Evolutionary conservation across 2,888 invertebrate genomes (phyloP).

Genomic region (Scaptomyza cyrtandrae): DNA sequence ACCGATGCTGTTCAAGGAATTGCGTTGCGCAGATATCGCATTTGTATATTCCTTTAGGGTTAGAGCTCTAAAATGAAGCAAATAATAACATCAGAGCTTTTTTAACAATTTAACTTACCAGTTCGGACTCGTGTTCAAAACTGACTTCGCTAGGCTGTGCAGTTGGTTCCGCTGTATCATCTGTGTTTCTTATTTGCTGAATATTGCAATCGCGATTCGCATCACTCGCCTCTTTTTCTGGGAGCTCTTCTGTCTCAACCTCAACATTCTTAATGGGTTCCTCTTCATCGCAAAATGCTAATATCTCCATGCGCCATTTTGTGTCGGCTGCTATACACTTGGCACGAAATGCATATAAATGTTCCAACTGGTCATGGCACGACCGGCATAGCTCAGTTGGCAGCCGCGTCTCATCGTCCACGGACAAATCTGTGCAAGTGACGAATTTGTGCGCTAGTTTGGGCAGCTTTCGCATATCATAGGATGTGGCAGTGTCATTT

Average conservation of each 20-base stretch:
- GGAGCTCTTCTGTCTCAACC: background rate
- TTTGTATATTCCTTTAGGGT: constrained; percentile 33
- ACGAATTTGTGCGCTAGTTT: constrained; percentile 69
- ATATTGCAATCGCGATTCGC: background rate
- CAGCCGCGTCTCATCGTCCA: constrained; percentile 41
- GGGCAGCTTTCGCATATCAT: constrained; percentile 53
- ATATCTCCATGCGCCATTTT: constrained; percentile 56
- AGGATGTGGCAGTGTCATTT: constrained; percentile 18
- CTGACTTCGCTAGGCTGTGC: background rate
- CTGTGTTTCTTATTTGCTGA: background rate
- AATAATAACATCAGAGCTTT: too few species aligned
- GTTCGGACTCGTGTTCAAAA: constrained; percentile 4
- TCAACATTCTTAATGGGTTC: background rate
- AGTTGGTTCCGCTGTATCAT: background rate
- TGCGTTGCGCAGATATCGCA: constrained; percentile 48
- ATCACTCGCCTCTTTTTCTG: background rate
- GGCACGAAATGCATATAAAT: constrained; percentile 50
- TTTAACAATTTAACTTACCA: constrained; percentile 3
- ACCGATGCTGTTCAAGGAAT: constrained; percentile 44
- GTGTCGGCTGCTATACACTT: constrained; percentile 56
- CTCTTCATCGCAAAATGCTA: constrained; percentile 32
- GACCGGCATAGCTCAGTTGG: constrained; percentile 54
- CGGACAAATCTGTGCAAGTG: constrained; percentile 60
- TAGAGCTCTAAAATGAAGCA: background rate
- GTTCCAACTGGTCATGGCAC: constrained; percentile 50